phyloP scores from a whole-genome alignment of 2,797 vertebrate species.

The Liparis tanakae region DNA sequence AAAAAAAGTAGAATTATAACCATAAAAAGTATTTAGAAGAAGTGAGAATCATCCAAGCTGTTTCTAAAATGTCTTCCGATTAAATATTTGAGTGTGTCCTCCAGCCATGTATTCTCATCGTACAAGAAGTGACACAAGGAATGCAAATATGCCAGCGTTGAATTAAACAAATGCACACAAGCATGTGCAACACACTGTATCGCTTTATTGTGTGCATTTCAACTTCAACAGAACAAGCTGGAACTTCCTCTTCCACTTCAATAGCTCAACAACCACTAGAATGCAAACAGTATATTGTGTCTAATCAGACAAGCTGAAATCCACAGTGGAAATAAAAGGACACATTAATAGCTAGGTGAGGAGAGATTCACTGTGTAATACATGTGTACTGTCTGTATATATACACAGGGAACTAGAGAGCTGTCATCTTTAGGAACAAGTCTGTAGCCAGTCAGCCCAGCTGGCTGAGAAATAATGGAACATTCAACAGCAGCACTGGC shows the following conservation, averaged over 20 bases:
- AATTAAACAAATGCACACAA: slow-evolving; percentile 39
- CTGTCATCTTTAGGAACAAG: slow-evolving; percentile 47
- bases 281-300: slow-evolving; percentile 47
- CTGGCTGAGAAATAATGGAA: slow-evolving; percentile 29
- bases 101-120: background rate
- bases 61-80: background rate
- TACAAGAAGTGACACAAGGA: background rate
- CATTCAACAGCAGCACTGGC: slow-evolving; percentile 17
- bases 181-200: slow-evolving; percentile 7
- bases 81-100: background rate
- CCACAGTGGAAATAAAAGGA: slow-evolving; percentile 4
- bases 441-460: slow-evolving; percentile 2
- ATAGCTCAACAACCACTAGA: slow-evolving; percentile 41
- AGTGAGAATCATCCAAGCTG: background rate
- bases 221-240: slow-evolving; percentile 11
- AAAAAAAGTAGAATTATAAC: background rate
- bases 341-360: slow-evolving; percentile 60
- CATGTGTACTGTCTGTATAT: slow-evolving; percentile 46
- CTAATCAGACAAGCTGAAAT: slow-evolving; percentile 48
- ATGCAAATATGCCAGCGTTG: slow-evolving; percentile 5
- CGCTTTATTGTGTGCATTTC: slow-evolving; percentile 11
- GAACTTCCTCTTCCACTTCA: slow-evolving; percentile 41
- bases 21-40: background rate
- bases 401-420: slow-evolving; percentile 43
- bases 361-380: slow-evolving; percentile 56